Evolutionary conservation across 1,140 invertebrate species (phyloP), one percentile per base, ranked within the genome.

Genomic region (Marisa cornuarietis): DNA sequence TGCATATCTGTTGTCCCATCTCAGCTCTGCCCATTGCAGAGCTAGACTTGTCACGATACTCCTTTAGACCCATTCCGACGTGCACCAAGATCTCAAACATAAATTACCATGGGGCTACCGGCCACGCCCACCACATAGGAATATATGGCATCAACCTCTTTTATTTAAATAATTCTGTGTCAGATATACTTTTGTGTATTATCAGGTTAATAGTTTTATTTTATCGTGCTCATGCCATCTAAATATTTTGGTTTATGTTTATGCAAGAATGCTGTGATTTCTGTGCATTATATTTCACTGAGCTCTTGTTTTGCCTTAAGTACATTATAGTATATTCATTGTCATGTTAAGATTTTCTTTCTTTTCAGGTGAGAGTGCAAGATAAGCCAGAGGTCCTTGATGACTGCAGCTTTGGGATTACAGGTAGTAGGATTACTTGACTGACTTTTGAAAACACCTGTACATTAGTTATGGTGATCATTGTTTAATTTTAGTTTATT

Each of bases 361-460:
- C 31, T 6, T 42, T 42, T 31, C 77, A 89, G 88, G 88, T 89
- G 63, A 84, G 76, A 51, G 86, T 89, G 49, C 83, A 81, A 22
- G 83, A 84, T 83, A 88, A 88, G 66, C 61, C 82, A 78, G 80
- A 81, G 26, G 54, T 79, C 16, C 83, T 86, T 62, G 88, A 89
- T 85, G 87, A 86, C 18, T 89, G 88, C 76, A 89, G 88, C 79
- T 89, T 89, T 71, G 79, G 83, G 58, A 81, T 87, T 18, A 87
- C 85, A 72, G 88, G 87, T 88, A 84, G 54, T 82, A 51, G 20
- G 78, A 31, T 2, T 68, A 18, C 54, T 58, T 11, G 54, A 18
- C 11, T 58, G 11, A 58, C 54, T 58, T 58, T 10, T 68, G 11
- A 68, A 24, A 68, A 26, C 24, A 65, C 18, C 18, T 65, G 62